Evolutionary conservation across 1,140 invertebrate genomes (phyloP).

Genomic region (Lycorma delicatula): DNA sequence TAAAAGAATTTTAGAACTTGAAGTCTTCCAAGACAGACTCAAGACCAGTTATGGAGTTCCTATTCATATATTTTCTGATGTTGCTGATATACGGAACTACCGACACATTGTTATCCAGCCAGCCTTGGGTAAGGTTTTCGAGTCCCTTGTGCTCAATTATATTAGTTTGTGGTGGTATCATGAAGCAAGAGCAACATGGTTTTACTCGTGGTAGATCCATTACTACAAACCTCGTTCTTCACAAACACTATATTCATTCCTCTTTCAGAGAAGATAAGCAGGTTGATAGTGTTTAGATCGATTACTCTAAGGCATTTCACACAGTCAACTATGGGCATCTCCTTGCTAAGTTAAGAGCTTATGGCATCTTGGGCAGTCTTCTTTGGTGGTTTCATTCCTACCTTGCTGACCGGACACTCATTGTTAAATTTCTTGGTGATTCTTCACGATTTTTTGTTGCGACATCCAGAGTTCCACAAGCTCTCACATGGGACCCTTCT

Average conservation of each 20-base stretch:
- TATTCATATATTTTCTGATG: neutral
- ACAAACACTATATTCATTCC: constrained; percentile 2
- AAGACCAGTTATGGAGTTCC: constrained; percentile 6
- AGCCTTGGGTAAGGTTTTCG: constrained; percentile 1
- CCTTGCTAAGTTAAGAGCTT: neutral
- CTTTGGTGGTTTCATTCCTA: neutral
- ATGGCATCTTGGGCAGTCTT: neutral
- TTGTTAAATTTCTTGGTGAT: neutral
- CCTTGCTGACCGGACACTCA: neutral
- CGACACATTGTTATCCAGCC: constrained; percentile 1
- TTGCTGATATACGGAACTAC: neutral
- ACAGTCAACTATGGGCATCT: neutral
- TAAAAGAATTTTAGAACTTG: neutral
- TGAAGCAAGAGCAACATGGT: constrained; percentile 1
- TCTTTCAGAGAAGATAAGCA: neutral
- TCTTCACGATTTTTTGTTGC: neutral
- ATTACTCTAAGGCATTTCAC: constrained; percentile 2
- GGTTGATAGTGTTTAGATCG: neutral
- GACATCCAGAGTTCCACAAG: neutral
- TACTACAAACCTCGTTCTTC: neutral
- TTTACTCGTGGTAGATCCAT: neutral
- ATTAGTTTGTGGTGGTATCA: neutral
- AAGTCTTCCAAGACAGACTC: neutral
- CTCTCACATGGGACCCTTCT: neutral
- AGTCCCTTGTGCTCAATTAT: neutral